phyloP scores from a whole-genome alignment of 2,888 invertebrate genomes.

The Magallana nippona region DNA sequence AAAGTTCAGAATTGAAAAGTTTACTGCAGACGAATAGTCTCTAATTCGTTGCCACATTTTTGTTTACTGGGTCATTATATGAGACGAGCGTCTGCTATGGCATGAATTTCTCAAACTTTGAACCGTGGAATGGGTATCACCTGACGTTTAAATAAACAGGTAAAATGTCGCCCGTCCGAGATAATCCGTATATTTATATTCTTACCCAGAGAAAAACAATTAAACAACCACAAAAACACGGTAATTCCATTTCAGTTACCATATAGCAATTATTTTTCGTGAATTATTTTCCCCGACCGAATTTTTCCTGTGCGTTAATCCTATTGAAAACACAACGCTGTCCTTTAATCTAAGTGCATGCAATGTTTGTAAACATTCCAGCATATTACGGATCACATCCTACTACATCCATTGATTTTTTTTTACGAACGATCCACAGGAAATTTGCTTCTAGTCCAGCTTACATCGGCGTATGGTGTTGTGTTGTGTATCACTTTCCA shows the following conservation, averaged over 20 bases:
- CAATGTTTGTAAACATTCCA: no score
- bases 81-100: slow-evolving; percentile 21
- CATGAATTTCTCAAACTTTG: slow-evolving; percentile 13
- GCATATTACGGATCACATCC: no score
- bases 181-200: background rate
- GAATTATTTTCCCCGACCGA: background rate
- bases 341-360: no score
- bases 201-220: background rate
- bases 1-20: slow-evolving; percentile 29
- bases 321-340: no score
- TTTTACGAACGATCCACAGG: no score
- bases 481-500: no score
- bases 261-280: background rate
- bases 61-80: slow-evolving; percentile 3
- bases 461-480: no score
- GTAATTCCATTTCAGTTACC: background rate
- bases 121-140: background rate
- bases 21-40: slow-evolving; percentile 9
- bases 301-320: no score
- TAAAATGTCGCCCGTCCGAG: background rate
- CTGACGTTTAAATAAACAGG: slow-evolving; percentile 24
- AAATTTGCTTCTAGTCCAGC: no score
- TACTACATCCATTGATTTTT: no score
- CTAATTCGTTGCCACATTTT: slow-evolving; percentile 28
- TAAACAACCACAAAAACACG: background rate